Evolutionary conservation across 2,888 invertebrate species (phyloP).

Genomic region (Xestia c-nigrum): DNA sequence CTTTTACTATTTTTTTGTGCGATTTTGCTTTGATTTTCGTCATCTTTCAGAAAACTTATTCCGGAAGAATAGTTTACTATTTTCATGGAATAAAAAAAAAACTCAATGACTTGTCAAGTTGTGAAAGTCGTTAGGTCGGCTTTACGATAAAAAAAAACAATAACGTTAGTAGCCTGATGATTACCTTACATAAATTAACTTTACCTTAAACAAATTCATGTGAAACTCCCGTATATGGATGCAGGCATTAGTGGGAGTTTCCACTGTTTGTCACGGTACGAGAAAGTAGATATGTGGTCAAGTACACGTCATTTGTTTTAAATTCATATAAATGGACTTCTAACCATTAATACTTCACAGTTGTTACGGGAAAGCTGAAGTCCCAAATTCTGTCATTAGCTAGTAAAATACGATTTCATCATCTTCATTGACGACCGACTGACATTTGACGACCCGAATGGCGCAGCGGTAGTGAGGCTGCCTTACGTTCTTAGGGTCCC

Average conservation of each 20-base stretch:
- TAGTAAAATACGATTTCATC: too few relatives aligned
- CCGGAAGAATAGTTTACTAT: neutral
- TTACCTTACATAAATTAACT: slow-evolving; percentile 66
- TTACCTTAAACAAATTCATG: slow-evolving; percentile 60
- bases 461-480: too few relatives aligned
- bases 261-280: slow-evolving; percentile 56
- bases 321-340: neutral
- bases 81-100: neutral
- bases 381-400: neutral
- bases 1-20: too few relatives aligned
- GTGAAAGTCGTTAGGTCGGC: neutral
- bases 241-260: slow-evolving; percentile 54
- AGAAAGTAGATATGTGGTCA: neutral
- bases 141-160: slow-evolving; percentile 22
- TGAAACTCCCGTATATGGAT: slow-evolving; percentile 66
- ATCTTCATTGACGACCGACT: too few relatives aligned
- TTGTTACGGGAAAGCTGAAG: too few relatives aligned
- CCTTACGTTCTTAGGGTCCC: too few relatives aligned
- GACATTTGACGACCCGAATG: too few relatives aligned
- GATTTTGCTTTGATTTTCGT: too few relatives aligned
- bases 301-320: too few relatives aligned
- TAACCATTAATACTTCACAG: neutral
- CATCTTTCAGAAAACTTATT: too few relatives aligned
- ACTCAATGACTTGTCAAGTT: neutral
- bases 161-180: slow-evolving; percentile 55